These are phyloP conservation scores for Planococcus citri DNA, from an alignment of 1,140 invertebrate genomes.

Conservation along the genomic window DNA sequence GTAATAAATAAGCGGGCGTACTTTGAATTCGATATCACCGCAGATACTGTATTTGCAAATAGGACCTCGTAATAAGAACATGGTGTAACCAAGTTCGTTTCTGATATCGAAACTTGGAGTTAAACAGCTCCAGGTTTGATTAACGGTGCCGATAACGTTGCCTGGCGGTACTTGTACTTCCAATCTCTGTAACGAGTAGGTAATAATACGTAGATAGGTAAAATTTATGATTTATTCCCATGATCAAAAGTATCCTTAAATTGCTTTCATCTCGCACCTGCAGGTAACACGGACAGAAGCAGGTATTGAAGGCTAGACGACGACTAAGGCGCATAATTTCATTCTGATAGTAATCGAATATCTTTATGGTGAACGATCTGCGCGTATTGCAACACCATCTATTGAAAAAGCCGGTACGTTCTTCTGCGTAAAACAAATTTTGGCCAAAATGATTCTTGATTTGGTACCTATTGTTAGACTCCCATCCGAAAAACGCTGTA, in stretches of 20 bases:
- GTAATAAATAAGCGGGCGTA: conserved; percentile 27
- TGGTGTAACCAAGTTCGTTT: conserved; percentile 37
- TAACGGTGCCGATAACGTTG: conserved; percentile 57
- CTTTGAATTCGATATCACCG: conserved; percentile 60
- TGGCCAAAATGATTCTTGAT: conserved; percentile 64
- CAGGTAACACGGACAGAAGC: conserved; percentile 71
- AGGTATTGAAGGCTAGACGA: conserved; percentile 61
- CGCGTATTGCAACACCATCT: conserved; percentile 62
- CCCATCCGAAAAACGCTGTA: conserved; percentile 66
- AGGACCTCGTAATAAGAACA: conserved; percentile 61
- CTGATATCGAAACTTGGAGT: conserved; percentile 65
- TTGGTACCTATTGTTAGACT: conserved; percentile 79
- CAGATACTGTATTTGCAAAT: conserved; percentile 65
- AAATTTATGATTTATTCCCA: too few relatives aligned
- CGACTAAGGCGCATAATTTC: conserved; percentile 59
- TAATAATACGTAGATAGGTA: background rate
- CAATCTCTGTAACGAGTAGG: conserved; percentile 37
- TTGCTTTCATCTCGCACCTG: too few relatives aligned
- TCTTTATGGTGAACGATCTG: conserved; percentile 72
- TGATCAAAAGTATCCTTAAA: background rate
- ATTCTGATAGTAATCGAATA: conserved; percentile 60
- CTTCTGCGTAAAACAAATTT: conserved; percentile 69
- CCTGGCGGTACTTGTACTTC: conserved; percentile 59
- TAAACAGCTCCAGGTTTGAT: conserved; percentile 74
- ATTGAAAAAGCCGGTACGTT: conserved; percentile 66